Base-by-base conservation (phyloP, 1,140 invertebrate species). In the Drosophila sucinea region DNA sequence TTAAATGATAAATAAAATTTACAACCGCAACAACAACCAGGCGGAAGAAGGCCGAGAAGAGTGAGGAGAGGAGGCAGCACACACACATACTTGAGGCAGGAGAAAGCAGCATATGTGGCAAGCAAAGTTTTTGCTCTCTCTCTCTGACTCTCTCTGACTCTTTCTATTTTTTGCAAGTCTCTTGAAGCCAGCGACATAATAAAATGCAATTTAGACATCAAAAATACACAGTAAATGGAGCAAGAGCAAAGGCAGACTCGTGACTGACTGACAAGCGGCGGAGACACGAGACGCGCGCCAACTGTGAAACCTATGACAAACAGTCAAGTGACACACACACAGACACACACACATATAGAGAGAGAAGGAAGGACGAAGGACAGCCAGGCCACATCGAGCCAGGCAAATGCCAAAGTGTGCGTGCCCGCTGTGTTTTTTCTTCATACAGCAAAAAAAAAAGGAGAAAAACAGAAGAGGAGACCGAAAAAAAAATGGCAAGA, bases 1-100 rank as follows among this genome's bases (percentile, higher is more conserved):
- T 84, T 89, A 89, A 89, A 89, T 89, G 84, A 89, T 89, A 89
- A 89, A 89, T 89, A 89, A 89, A 89, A 89, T 89, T 89, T 89
- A 84, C 85, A 89, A 89, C 84, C 84, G 70, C 84, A 89, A 89
- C 84, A 87, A 89, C 84, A 89, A 77, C 72, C 72, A 72, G 51
- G 79, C 71, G 51, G 47, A 70, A 30, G 63, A 60, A 41, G 47
- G 61, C 17, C 63, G 64, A 64, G 60, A 62, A 51, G 64, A 70
- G 40, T 66, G 70, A 58, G 40, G 25, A 17, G 29, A 55, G 23
- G 67, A 29, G 47, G 4, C 41, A 47, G 33, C 32, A 17, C 17
- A 17, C 17, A 3, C 35, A 38, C 64, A 30, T 66, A 56, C 44
- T 51, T 51, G 44, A 51, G 25, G 44, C 44, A 47, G 17, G 44